Percentiles rank a stretch among this genome's conserved stretches.
These are phyloP conservation scores for Ammospiza nelsoni DNA, from an alignment of 2,113 vertebrate species.

Conservation along the genomic window DNA sequence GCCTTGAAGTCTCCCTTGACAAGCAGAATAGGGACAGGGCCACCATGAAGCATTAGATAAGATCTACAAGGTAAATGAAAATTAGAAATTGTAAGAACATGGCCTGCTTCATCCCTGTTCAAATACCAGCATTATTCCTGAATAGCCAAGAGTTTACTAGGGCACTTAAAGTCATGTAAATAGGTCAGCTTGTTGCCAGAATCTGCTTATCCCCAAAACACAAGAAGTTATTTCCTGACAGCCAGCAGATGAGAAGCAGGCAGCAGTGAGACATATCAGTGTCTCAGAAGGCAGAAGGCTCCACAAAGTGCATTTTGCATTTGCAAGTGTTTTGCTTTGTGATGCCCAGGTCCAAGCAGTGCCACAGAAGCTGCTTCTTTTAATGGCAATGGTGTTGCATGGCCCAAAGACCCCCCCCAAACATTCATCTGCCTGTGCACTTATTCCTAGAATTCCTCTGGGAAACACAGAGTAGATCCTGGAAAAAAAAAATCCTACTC, in stretches of 20 bases:
- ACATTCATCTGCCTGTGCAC: not conserved
- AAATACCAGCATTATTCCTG: not conserved
- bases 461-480: not conserved
- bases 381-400: not conserved
- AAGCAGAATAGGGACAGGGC: not conserved
- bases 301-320: not conserved
- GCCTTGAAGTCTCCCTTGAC: not conserved
- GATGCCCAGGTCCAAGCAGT: not conserved
- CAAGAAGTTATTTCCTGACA: constrained; percentile 3
- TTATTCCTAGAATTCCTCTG: not conserved
- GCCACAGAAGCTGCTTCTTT: not conserved
- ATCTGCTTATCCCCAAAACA: constrained; percentile 43
- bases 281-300: not conserved
- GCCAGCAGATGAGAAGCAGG: not conserved
- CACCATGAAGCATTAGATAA: not conserved
- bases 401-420: not conserved
- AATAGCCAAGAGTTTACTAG: constrained; percentile 53
- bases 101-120: not conserved
- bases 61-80: not conserved
- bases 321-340: not conserved
- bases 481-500: fast-evolving
- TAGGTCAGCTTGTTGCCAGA: constrained; percentile 19
- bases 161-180: constrained; percentile 31
- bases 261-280: not conserved
- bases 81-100: not conserved